Evolutionary conservation across 1,140 invertebrate species (phyloP).

Genomic region (Helicoverpa armigera): DNA sequence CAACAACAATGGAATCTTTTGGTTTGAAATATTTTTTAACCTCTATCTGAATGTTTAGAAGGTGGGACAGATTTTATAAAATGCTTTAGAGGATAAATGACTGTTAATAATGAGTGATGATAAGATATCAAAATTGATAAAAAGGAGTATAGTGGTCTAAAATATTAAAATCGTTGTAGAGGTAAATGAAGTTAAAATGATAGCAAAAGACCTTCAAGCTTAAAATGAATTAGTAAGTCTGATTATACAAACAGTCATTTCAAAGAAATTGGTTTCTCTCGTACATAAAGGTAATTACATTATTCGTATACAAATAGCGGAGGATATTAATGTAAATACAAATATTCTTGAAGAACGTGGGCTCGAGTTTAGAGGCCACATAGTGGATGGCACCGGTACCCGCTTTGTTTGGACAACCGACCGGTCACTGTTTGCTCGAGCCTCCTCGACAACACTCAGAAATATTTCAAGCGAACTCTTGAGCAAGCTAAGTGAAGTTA

Average conservation of each 20-base stretch:
- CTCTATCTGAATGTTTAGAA: not conserved
- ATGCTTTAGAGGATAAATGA: not conserved
- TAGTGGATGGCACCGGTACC: conserved; percentile 50
- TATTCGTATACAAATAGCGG: conserved; percentile 76
- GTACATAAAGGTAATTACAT: conserved; percentile 65
- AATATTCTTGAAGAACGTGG: conserved; percentile 67
- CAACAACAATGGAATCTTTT: conserved; percentile 71
- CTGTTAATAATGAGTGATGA: conserved; percentile 2
- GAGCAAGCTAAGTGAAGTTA: conserved; percentile 54
- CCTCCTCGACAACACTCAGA: conserved; percentile 77
- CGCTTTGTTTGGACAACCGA: conserved; percentile 77
- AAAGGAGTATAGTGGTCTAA: not conserved
- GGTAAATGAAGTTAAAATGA: not conserved
- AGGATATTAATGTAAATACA: conserved; percentile 74
- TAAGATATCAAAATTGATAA: not conserved
- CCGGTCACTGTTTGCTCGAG: conserved; percentile 81
- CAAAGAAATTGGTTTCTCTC: conserved; percentile 32
- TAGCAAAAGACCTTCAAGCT: conserved; percentile 1
- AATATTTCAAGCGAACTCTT: conserved; percentile 75
- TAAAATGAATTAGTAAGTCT: not conserved
- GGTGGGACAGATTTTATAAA: conserved; percentile 4
- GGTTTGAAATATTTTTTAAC: conserved; percentile 10
- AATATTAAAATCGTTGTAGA: not conserved
- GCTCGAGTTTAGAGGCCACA: conserved; percentile 67
- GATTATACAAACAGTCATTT: not conserved